Evolutionary conservation across 2,113 vertebrate species (phyloP), one percentile per base, ranked within the genome.

Genomic region (Nematolebias whitei): DNA sequence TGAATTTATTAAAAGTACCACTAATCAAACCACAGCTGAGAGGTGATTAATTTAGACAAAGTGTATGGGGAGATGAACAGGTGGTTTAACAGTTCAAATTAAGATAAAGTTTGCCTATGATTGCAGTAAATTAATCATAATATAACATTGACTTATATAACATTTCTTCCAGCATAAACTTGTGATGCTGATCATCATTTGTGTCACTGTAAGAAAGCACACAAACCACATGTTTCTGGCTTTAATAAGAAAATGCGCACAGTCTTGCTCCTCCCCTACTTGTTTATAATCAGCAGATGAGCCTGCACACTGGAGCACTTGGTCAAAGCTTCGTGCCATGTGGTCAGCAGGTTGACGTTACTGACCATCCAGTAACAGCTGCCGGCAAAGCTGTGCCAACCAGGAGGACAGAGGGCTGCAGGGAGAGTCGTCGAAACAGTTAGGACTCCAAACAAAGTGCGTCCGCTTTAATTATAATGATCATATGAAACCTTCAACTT

Each of bases 301-400:
- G 86, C 85, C 0, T 78, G 78, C 43, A 87, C 14, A 6, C 56
- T 58, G 0, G 49, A 70, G 60, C 93, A 94, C 53, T 29, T 69
- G 63, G 56, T 84, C 68, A 78, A n/a, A 9, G 93, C 91, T 13
- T 93, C 85, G 3, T 92, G 55, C 92, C 92, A 94, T 18, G 83
- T 91, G 82, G 93, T 94, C 84, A 93, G 24, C 4, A 92, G 85
- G 5, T 84, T 66, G 43, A 11, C 24, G 22, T 93, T 93, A 58
- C 88, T 92, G 83, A 94, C 90, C 51, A 91, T 1, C 91, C 91
- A 91, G 59, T 94, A 94, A 68, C 93, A 94, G 44, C 68, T 90
- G 35, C 92, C 91, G 1, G 60, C 26, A 40, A 92, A 93, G 71
- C 91, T 92, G 67, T 44, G 48, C 93, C 93, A 93, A 12, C 93